phyloP scores from a whole-genome alignment of 1,140 invertebrate species.

The Rhagoletis pomonella region DNA sequence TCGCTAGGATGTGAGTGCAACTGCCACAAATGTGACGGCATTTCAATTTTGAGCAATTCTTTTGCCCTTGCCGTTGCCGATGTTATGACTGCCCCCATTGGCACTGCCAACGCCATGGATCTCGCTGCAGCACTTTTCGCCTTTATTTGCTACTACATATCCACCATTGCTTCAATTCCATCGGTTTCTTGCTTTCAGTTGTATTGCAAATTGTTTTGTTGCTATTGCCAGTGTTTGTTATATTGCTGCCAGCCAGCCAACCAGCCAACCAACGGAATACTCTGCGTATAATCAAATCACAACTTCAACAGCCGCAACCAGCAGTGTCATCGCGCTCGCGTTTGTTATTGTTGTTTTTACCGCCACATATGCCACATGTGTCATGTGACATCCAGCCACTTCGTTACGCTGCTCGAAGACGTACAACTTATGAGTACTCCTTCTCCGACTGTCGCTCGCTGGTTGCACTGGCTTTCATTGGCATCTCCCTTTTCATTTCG shows the following conservation, averaged over 20 bases:
- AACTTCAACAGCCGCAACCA: conserved; percentile 12
- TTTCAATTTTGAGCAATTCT: conserved; percentile 43
- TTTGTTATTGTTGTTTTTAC: conserved; percentile 11
- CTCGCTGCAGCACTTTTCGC: neutral
- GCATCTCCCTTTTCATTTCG: neutral
- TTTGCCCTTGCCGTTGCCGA: neutral
- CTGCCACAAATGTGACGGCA: conserved; percentile 30
- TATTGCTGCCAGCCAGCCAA: neutral
- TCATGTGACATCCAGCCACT: conserved; percentile 1
- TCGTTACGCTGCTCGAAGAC: conserved; percentile 2
- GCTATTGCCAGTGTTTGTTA: neutral
- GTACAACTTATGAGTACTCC: neutral
- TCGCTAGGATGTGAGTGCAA: neutral
- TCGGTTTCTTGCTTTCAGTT: neutral
- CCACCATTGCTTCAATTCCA: neutral
- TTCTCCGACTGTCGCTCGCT: neutral
- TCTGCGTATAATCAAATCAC: conserved; percentile 26
- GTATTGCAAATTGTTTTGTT: neutral
- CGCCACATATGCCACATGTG: conserved; percentile 31
- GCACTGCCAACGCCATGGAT: neutral
- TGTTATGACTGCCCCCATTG: too few relatives aligned
- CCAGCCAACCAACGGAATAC: neutral
- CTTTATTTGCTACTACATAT: neutral
- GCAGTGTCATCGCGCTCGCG: neutral
- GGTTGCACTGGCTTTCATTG: neutral